phyloP scores from a whole-genome alignment of 2,797 vertebrate genomes.

The Cichlasoma orientale region DNA sequence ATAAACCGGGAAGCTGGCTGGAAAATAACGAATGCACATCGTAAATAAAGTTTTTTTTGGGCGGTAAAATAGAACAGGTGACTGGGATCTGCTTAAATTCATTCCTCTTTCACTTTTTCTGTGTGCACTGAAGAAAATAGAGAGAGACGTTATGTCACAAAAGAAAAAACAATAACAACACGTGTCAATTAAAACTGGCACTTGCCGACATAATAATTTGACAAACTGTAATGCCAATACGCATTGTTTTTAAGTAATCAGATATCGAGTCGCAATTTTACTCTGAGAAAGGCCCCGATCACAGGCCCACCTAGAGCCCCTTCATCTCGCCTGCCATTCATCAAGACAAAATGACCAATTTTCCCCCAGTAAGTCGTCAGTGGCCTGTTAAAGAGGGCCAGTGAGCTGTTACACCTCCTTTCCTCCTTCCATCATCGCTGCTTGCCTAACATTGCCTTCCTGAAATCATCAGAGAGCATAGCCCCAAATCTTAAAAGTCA shows the following conservation, averaged over 20 bases:
- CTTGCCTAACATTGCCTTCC: slow-evolving; percentile 41
- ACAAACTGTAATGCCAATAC: not conserved
- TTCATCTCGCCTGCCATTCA: slow-evolving; percentile 48
- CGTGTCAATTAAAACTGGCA: slow-evolving; percentile 12
- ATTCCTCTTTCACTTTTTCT: not conserved
- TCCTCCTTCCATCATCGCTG: slow-evolving; percentile 49
- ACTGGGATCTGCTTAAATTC: not conserved
- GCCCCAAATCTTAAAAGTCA: slow-evolving; percentile 69
- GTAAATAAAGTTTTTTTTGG: not conserved
- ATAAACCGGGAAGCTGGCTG: not conserved
- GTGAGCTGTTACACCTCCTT: slow-evolving; percentile 42
- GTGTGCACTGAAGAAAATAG: not conserved
- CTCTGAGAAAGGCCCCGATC: slow-evolving; percentile 39
- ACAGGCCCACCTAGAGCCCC: slow-evolving; percentile 34
- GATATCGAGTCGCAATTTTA: slow-evolving; percentile 22
- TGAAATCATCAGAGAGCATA: slow-evolving; percentile 60
- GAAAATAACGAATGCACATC: slow-evolving; percentile 4
- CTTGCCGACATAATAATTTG: not conserved
- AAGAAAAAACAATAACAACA: not conserved
- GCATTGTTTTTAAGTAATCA: not conserved
- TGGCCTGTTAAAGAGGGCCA: slow-evolving; percentile 66
- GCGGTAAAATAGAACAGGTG: not conserved
- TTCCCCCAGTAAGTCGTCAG: slow-evolving; percentile 46
- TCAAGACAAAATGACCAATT: slow-evolving; percentile 59
- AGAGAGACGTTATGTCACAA: not conserved